Base-by-base conservation (phyloP, 2,888 invertebrate species). In the Morpho helenor region DNA sequence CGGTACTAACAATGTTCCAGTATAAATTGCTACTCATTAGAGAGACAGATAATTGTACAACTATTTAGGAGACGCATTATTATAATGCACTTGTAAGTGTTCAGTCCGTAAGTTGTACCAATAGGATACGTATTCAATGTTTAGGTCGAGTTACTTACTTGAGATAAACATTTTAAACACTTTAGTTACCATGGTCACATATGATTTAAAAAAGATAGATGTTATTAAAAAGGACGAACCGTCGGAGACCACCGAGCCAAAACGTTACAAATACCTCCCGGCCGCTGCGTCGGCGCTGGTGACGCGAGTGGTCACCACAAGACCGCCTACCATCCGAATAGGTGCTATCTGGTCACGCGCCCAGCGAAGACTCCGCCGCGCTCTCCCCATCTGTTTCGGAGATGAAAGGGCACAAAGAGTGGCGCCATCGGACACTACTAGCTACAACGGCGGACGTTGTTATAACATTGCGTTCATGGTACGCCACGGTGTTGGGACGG, bases 401-500 rank as follows among this genome's bases (percentile, higher is more conserved):
- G 73, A 66, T 57, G 80, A 77, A 68, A 74, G 75, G 66, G 76
- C 75, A 63, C 68, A 71, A 52, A 76, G 78, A 60, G 86, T 86
- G 66, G 79, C 86, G 64, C 83, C 83, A 40, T 85, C 87, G 5
- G 74, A 77, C 61, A 68, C 75, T 68, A 77, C 78, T 69, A 84
- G 79, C 78, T 74, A 69, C 66, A 77, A 75, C 69, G 80, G 82
- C 57, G 75, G 80, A 66, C 77, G 80, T 63, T 84, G 83, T 74
- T 87, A 86, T 76, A 80, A 79, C 76, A 80, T 84, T 76, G 81
- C 86, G 61, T 70, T 80, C 67, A 80, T 80, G 88, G 87, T 89
- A 88, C 77, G 84, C 69, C 68, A 71, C 74, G 75, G 73, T 72
- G 73, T 73, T 66, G 62, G 65, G 65, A 63, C 66, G 67, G 62